Base-by-base conservation (phyloP, 2,888 invertebrate species). In the Lycaena phlaeas region DNA sequence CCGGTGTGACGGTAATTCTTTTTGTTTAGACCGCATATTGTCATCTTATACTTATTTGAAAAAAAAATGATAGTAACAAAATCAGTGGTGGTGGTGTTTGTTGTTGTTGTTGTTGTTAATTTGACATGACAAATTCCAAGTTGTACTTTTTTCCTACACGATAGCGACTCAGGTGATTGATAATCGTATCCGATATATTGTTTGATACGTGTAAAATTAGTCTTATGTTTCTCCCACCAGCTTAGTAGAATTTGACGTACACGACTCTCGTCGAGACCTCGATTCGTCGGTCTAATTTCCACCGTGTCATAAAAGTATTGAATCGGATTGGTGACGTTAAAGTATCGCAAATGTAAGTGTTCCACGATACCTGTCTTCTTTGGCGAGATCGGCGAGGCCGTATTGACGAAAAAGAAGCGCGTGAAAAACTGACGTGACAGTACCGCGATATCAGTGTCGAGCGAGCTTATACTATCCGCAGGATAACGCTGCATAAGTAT, bases 171-270 rank as follows among this genome's bases (percentile, higher is more conserved):
- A 30, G 14, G 14, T 31, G 17, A 10, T 31, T 31, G 31, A 31
- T 31, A 9, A 31, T 31, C 17, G 31, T 31, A n/a, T 31, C 31
- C 17, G 31, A 15, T 10, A 31, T 30, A 14, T 30, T 30, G n/a
- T n/a, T n/a, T n/a, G n/a, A n/a, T n/a, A n/a, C n/a, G n/a, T n/a
- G n/a, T n/a, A n/a, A n/a, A n/a, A n/a, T 14, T 3, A 30, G 14
- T 14, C 1, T 30, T 30, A 14, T n/a, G n/a, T 15, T 28, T 28
- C 28, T 28, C 12, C 28, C 28, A 14, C 28, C 28, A 28, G 28
- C 11, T 28, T 10, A 14, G 14, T 12, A 28, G 28, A 11, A 28
- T 28, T 14, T 4, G 28, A 28, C 28, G 28, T 6, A 28, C 28
- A 12, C 28, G 28, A 28, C n/a, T 28, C 28, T 11, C 28, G 7